These are phyloP conservation scores for Andricus quercusramuli DNA, from an alignment of 2,888 invertebrate genomes.

Conservation along the genomic window DNA sequence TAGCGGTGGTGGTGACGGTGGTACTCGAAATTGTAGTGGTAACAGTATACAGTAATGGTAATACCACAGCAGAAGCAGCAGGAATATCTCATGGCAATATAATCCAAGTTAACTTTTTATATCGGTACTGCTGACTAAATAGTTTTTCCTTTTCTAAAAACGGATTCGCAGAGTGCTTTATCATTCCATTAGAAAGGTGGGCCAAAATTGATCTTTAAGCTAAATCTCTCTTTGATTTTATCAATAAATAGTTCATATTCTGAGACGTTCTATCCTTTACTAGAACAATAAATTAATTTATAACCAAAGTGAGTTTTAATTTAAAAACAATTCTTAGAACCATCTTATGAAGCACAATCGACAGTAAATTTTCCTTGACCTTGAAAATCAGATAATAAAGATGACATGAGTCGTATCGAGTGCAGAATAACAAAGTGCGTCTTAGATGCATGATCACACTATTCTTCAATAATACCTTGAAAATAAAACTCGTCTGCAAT, in stretches of 20 bases:
- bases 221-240: not conserved
- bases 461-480: slow-evolving; percentile 10
- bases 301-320: not conserved
- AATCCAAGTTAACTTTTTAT: slow-evolving; percentile 46
- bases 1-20: slow-evolving; percentile 66
- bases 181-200: not conserved
- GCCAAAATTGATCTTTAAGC: not conserved
- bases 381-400: slow-evolving; percentile 1
- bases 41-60: slow-evolving; percentile 54
- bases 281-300: not conserved
- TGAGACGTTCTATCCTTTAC: not conserved
- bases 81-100: slow-evolving; percentile 48
- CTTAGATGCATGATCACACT: slow-evolving; percentile 37
- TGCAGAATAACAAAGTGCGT: slow-evolving; percentile 40
- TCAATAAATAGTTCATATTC: not conserved
- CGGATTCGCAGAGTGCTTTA: slow-evolving; percentile 52
- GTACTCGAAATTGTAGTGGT: slow-evolving; percentile 49
- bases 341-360: not conserved
- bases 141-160: slow-evolving; percentile 44
- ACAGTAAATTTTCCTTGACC: slow-evolving; percentile 3
- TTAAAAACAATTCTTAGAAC: not conserved
- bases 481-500: slow-evolving; percentile 35
- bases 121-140: slow-evolving; percentile 50
- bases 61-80: slow-evolving; percentile 58
- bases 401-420: slow-evolving; percentile 23